These are phyloP conservation scores for Eurypyga helias DNA, from an alignment of 2,113 vertebrate species.

Conservation along the genomic window DNA sequence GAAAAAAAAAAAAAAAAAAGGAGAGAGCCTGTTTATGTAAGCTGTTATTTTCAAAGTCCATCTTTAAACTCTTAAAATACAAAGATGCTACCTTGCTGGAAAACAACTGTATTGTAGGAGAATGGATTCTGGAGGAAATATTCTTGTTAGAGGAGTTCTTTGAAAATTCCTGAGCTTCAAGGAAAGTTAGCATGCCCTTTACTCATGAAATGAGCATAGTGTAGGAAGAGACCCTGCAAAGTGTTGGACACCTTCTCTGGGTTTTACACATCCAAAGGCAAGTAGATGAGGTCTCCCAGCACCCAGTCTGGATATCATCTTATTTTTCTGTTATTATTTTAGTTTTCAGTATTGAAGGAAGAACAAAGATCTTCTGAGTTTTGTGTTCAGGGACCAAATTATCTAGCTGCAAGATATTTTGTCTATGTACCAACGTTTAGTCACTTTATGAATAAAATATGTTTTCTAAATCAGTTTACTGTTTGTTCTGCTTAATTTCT, in stretches of 20 bases:
- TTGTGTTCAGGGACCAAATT: not conserved
- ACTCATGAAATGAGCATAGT: not conserved
- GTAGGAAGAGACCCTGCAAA: not conserved
- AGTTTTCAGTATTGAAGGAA: not conserved
- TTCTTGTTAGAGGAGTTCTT: not conserved
- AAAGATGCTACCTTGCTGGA: not conserved
- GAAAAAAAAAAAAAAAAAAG: too few relatives aligned
- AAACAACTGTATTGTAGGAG: not conserved
- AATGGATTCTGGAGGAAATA: not conserved
- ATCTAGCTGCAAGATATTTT: not conserved
- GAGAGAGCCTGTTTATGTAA: not conserved
- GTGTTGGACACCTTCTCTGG: not conserved
- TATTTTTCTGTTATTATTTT: not conserved
- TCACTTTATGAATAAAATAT: constrained; percentile 50
- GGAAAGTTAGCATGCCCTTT: not conserved
- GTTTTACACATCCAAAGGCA: not conserved
- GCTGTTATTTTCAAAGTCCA: not conserved
- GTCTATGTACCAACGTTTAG: not conserved
- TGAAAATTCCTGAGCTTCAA: not conserved
- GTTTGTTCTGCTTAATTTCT: constrained; percentile 6
- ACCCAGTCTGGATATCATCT: not conserved
- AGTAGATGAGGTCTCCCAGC: not conserved
- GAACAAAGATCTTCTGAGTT: not conserved
- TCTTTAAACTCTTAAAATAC: not conserved
- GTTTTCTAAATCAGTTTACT: not conserved